Percentiles rank a stretch among this genome's conserved stretches.
Evolutionary conservation across 1,140 invertebrate genomes (phyloP).

Genomic region (Lanistes nyassanus): DNA sequence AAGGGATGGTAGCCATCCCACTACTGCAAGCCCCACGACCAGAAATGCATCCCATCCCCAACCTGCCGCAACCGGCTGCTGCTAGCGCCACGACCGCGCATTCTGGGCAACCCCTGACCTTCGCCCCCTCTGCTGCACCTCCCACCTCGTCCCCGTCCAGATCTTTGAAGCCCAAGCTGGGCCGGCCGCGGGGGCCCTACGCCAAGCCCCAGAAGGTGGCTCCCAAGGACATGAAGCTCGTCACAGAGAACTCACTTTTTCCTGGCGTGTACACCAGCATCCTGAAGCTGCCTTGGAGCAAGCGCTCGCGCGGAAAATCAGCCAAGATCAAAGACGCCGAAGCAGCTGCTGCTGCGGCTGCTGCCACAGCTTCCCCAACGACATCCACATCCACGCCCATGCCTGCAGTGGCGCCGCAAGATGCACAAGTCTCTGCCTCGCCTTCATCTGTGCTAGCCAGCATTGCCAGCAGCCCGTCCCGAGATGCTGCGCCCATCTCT

Average conservation of each 20-base stretch:
- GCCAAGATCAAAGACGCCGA: conserved; percentile 26
- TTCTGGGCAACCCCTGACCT: background rate
- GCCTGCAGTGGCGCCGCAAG: background rate
- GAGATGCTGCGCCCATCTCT: background rate
- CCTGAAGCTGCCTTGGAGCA: conserved; percentile 58
- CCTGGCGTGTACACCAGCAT: conserved; percentile 61
- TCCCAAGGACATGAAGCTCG: conserved; percentile 54
- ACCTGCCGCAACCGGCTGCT: background rate
- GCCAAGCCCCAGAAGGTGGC: conserved; percentile 23
- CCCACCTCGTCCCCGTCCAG: background rate
- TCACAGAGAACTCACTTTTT: conserved; percentile 54
- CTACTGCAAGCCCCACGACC: conserved; percentile 27
- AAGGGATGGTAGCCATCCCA: conserved; percentile 30
- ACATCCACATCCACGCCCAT: background rate
- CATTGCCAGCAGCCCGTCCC: background rate
- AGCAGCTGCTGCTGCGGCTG: conserved; percentile 13
- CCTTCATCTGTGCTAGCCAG: background rate
- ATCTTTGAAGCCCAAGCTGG: conserved; percentile 22
- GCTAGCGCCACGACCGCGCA: background rate
- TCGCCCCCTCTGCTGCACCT: background rate
- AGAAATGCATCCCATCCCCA: background rate
- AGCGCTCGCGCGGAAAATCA: conserved; percentile 47
- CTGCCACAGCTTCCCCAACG: background rate
- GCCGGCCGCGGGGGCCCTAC: conserved; percentile 23
- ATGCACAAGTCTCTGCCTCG: background rate